Base-by-base conservation (phyloP, 2,797 vertebrate genomes). In the Setipinna tenuifilis region DNA sequence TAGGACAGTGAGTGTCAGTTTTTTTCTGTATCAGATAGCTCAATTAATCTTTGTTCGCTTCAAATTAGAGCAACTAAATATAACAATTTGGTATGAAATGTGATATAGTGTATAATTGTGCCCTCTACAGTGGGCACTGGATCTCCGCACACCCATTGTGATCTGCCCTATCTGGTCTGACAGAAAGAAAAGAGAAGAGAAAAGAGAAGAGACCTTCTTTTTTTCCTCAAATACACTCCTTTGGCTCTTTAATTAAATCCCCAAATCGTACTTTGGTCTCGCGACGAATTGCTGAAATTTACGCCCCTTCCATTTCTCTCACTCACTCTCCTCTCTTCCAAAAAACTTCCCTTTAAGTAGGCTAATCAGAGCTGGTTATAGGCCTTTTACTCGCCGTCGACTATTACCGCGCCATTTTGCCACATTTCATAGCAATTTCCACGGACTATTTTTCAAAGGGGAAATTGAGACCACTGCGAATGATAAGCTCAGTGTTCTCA, bases 301-400 rank as follows among this genome's bases (percentile, higher is more conserved):
- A 35, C 81, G 83, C 83, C 87, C 23, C 50, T 85, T 88, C 89
- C 88, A 91, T 90, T 90, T 90, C 88, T 93, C 89, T 91, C 89
- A 89, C 88, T 84, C 84, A 90, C n/a, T n/a, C n/a, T n/a, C n/a
- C n/a, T 90, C 90, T 85, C 92, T 92, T 92, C 82, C 89, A 90
- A 90, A 92, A 78, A 88, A 93, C 93, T 89, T 91, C 90, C 90
- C 87, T 89, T 92, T 87, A 94, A 95, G 91, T 92, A 91, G 92
- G 93, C 91, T 92, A 93, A 94, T 95, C 93, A 90, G 91, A 94
- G 92, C 91, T 91, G 94, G 93, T 94, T 93, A 94, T 92, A 91
- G 87, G 87, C 86, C 87, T 87, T 90, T 85, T 90, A 92, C 89
- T 93, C 90, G 89, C 90, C 93, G 92, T 84, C 46, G 91, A 91